These are phyloP conservation scores for Drosophila rellima DNA, from an alignment of 2,888 invertebrate genomes.

Conservation along the genomic window DNA sequence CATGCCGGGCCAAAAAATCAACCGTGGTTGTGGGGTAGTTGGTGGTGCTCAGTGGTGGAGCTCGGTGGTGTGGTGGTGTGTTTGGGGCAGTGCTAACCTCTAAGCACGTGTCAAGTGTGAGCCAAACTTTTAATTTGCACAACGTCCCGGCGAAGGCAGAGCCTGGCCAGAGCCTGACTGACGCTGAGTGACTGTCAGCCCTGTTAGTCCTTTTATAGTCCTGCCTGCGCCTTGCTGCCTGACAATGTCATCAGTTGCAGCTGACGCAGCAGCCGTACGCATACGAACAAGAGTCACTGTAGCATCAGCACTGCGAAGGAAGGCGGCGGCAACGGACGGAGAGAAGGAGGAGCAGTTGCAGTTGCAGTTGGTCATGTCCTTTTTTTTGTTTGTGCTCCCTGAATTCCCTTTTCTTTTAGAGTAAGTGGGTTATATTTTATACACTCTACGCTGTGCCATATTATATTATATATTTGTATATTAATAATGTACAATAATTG, in stretches of 20 bases:
- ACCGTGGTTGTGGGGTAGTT: constrained; percentile 2
- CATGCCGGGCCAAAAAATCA: constrained; percentile 30
- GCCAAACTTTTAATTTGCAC: constrained; percentile 81
- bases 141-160: constrained; percentile 25
- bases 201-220: constrained; percentile 70
- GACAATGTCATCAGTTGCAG: constrained; percentile 82
- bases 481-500: neutral
- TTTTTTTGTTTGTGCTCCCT: constrained; percentile 9
- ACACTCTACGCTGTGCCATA: neutral
- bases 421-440: neutral
- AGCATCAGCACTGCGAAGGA: constrained; percentile 20
- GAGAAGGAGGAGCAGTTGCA: constrained; percentile 34
- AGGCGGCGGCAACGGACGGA: constrained; percentile 20
- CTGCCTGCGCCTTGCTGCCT: constrained; percentile 66
- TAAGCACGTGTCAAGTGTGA: constrained; percentile 81
- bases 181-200: constrained; percentile 81
- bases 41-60: neutral
- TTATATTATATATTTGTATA: too few relatives aligned
- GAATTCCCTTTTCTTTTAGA: neutral
- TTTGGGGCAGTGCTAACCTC: constrained; percentile 40
- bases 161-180: constrained; percentile 63
- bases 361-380: constrained; percentile 25
- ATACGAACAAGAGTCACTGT: constrained; percentile 11
- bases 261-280: constrained; percentile 72
- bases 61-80: neutral